Evolutionary conservation across 1,140 invertebrate genomes (phyloP), one percentile per base, ranked within the genome.

Genomic region (Dendrolimus punctatus): DNA sequence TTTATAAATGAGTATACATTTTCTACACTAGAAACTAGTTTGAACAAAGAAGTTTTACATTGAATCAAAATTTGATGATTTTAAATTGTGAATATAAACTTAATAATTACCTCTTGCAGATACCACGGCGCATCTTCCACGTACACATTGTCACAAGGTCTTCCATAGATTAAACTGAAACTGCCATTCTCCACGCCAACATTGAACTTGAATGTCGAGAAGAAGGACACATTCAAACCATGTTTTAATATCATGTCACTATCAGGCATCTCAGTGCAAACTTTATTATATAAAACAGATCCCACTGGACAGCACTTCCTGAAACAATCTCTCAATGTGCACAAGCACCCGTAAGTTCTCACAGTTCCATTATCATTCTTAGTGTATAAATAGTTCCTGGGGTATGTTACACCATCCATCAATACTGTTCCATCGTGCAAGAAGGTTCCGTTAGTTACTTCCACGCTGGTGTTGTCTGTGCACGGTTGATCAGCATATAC

Each of bases 261-360:
- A 9, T 64, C 59, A 4, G 52, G 36, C 46, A 63, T 44, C 41
- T 60, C 46, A 0, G 64, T 51, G 58, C 77, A 79, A 2, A 40
- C 45, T 49, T 42, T 60, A 6, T 46, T 56, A 38, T 50, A 51
- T 38, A 60, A 57, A 1, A 79, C 73, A 40, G 55, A 60, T 3
- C 73, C 79, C 1, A 67, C 6, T 3, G 68, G 65, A 54, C 80
- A 84, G 62, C 80, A 81, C 49, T 84, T 84, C 40, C 69, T 56
- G 44, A 73, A 70, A 60, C 80, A 81, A n/a, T 69, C 66, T 43
- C 55, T 68, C 4, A 66, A 6, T 54, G 72, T 44, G 60, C 77
- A 84, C 7, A 73, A 55, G 60, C 80, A 84, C 5, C 78, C 78
- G 7, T 60, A 79, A 5, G 49, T 71, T 45, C 58, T 71, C 8